Base-by-base conservation (phyloP, 2,888 invertebrate species). In the Idaea straminata region DNA sequence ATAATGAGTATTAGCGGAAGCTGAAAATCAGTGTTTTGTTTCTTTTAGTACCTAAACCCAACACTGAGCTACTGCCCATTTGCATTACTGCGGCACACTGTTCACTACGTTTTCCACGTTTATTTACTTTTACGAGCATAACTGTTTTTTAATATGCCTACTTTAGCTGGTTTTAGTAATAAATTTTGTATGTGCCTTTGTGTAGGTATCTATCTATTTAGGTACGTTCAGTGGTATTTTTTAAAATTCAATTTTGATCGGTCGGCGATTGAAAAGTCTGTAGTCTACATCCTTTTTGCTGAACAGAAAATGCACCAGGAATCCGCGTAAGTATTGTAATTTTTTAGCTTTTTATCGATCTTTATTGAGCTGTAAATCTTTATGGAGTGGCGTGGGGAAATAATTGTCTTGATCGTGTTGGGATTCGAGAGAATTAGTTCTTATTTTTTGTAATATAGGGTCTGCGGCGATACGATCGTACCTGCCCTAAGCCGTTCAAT, bases 281-380 rank as follows among this genome's bases (percentile, higher is more conserved):
- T 4, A 47, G 10, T 47, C 10, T 47, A 10, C 10, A 13, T 47
- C 10, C 47, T 13, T 47, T 47, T 7, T 47, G 47, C 47, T 47
- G 47, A 6, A 13, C 47, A 47, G 47, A 47, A 47, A 47, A 47
- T 13, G 47, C 47, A 47, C 47, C 47, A 13, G 47, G 47, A 47
- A 47, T 47, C 7, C 62, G 10, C 47, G 13, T 47, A 47, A 47
- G 47, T 47, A 47, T 47, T 47, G 47, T 47, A 47, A 47, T 38
- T 57, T 62, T 71, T 36, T 36, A 62, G 57, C 47, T 15, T 62
- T 62, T 62, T 57, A 62, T 62, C n/a, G 47, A 47, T 13, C 47
- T 47, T 47, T 47, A 47, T 47, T 47, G 47, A 47, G 47, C 47
- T 47, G 47, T 47, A 47, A 47, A 47, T 47, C 47, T 47, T 47